Base-by-base conservation (phyloP, 2,797 vertebrate genomes). In the Sphenopsis melanotis region DNA sequence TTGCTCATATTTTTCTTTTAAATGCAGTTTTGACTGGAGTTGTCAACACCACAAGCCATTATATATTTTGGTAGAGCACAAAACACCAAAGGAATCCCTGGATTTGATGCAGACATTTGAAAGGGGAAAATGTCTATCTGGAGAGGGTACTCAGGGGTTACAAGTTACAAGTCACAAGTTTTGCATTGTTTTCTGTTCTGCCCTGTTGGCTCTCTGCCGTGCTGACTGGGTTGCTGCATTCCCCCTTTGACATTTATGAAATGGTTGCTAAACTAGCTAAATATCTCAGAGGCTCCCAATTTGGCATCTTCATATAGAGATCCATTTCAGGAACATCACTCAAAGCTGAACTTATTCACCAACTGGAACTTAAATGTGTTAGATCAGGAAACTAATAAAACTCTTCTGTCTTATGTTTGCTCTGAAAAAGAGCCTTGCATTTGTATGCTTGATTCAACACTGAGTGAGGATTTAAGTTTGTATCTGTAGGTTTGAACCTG, bases 181-280 rank as follows among this genome's bases (percentile, higher is more conserved):
- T 56, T 57, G 21, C 47, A 64, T 87, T 96, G 90, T 95, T 90
- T 77, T 94, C 60, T 82, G 36, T 44, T 93, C 83, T 88, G 69
- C 34, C 52, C 24, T 71, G 23, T 42, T 21, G 5, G 59, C 65
- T 85, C 26, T 88, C 46, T 93, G 82, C 59, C 72, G 57, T 91
- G 56, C 76, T 89, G 65, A 93, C 41, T 19, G 12, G 5, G 46
- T 47, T 79, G 47, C 50, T 77, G 57, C 15, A 53, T 94, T 87
- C 87, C 49, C 69, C 30, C 59, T 95, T 74, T 89, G 82, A 92
- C 78, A 87, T 96, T 95, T 94, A 90, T 74, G 53, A 90, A 95
- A 89, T 15, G 19, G 24, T 86, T 70, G 24, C 57, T 94, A 75
- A 94, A 56, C 57, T 59, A 89, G 70, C 76, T 84, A 64, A 83